phyloP scores from a whole-genome alignment of 1,140 invertebrate species.

The Zophobas atratus region DNA sequence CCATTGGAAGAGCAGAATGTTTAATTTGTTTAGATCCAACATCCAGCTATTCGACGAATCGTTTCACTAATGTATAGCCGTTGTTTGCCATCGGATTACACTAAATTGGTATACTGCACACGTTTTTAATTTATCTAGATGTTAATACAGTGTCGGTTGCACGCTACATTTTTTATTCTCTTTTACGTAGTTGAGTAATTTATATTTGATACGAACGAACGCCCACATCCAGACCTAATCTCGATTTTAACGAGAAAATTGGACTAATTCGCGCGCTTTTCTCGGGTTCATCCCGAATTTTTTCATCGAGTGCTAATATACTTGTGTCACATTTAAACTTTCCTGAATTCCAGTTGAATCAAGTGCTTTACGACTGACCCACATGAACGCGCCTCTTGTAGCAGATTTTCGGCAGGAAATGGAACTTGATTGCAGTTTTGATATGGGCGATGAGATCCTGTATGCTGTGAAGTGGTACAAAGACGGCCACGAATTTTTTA shows the following conservation, averaged over 20 bases:
- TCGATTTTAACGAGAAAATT: too few relatives aligned
- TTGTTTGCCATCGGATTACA: conserved; percentile 17
- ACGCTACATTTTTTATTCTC: background rate
- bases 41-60: conserved; percentile 22
- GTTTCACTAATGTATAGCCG: conserved; percentile 36
- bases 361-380: conserved; percentile 53
- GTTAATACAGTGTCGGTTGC: conserved; percentile 16
- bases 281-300: too few relatives aligned
- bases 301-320: too few relatives aligned
- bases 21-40: conserved; percentile 45
- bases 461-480: conserved; percentile 90
- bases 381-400: conserved; percentile 68
- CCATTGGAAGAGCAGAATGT: conserved; percentile 42
- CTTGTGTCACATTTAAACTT: background rate
- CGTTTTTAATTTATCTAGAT: conserved; percentile 42
- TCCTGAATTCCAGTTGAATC: conserved; percentile 30
- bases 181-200: background rate
- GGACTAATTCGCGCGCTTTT: too few relatives aligned
- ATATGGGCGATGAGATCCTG: conserved; percentile 75
- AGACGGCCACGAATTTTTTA: conserved; percentile 73
- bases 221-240: too few relatives aligned
- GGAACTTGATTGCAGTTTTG: conserved; percentile 72
- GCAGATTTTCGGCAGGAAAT: conserved; percentile 72
- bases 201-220: background rate
- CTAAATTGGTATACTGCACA: conserved; percentile 23